Evolutionary conservation across 2,113 vertebrate genomes (phyloP), one percentile per base, ranked within the genome.

Genomic region (Passer domesticus): DNA sequence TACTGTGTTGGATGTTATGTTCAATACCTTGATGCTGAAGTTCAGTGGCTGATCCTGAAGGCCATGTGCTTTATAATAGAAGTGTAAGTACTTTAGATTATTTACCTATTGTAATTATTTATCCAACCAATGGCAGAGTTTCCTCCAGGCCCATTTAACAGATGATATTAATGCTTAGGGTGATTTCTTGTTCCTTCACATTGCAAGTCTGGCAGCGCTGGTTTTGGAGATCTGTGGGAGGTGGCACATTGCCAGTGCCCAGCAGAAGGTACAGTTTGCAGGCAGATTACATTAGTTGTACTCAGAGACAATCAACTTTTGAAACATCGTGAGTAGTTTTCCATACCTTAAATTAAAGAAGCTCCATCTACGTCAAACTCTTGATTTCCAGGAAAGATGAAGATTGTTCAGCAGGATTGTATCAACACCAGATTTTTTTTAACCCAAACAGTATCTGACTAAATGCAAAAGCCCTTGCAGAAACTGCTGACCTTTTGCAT

Each of bases 351-450:
- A 78, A 86, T 76, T 55, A 47, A 91, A 92, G 70, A 83, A 90
- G 44, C 46, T 91, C 39, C 37, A 82, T 97, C 90, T 97, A 91
- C 97, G 97, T 98, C 98, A 98, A 80, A 95, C 49, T 82, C 87
- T 87, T 85, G 31, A 83, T 91, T 97, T 97, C 94, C 97, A 92
- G 95, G 94, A 90, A 97, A 96, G 92, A 95, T 52, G 94, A 94
- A 89, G 66, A 86, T 33, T 37, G 27, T 59, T 75, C 68, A 74
- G 44, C 58, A 84, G 88, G 86, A 95, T 97, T 95, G 41, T 93
- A 93, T 98, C 97, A 97, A 98, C 97, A 97, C 23, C 14, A 37
- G 80, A 44, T 55, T 92, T 96, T 83, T 92, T 95, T 90, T 79
- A 81, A 95, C 93, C 92, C 97, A 97, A 97, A 97, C 94, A 97